Evolutionary conservation across 2,888 invertebrate genomes (phyloP), one percentile per base, ranked within the genome.

Genomic region (Ephialtes manifestator): DNA sequence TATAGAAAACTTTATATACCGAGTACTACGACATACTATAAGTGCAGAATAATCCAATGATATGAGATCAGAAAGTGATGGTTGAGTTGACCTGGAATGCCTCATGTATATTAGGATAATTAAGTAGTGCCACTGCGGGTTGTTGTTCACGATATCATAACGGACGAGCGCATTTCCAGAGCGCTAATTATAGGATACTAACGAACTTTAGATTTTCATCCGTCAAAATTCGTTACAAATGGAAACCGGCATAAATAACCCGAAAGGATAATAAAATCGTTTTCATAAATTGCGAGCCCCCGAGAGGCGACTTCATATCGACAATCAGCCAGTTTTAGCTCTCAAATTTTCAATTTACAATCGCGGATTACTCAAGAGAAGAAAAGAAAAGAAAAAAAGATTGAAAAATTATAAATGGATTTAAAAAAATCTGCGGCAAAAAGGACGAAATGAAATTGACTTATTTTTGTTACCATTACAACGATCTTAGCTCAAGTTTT

Each of bases 381-480:
- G 68, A 60, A 55, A 74, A 74, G 18, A 28, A n/a, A 67, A 18
- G 13, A 18, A 63, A 58, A 39, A n/a, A n/a, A n/a, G n/a, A n/a
- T n/a, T n/a, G n/a, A n/a, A 10, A 74, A 78, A 39, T 39, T 4
- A 39, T 39, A 84, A 84, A 74, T 65, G 15, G 63, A 67, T 67
- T 55, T 46, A n/a, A 18, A 60, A 63, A 63, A 65, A 63, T 48
- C 46, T 43, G 75, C 13, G 35, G 67, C 18, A 65, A 67, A 67
- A 48, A 46, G 58, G 18, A 35, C 51, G 48, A 81, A 84, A 63
- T 55, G 60, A 74, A 74, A 81, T 81, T 60, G 72, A 84, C 72
- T 79, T 67, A 74, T 68, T 68, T 80, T 65, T 70, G 58, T 71
- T 53, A 85, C 76, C 65, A 35, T 79, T 63, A 79, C 81, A 80